Percentiles rank a stretch among this genome's conserved stretches.
These are phyloP conservation scores for Ips typographus DNA, from an alignment of 1,140 invertebrate genomes.

Conservation along the genomic window DNA sequence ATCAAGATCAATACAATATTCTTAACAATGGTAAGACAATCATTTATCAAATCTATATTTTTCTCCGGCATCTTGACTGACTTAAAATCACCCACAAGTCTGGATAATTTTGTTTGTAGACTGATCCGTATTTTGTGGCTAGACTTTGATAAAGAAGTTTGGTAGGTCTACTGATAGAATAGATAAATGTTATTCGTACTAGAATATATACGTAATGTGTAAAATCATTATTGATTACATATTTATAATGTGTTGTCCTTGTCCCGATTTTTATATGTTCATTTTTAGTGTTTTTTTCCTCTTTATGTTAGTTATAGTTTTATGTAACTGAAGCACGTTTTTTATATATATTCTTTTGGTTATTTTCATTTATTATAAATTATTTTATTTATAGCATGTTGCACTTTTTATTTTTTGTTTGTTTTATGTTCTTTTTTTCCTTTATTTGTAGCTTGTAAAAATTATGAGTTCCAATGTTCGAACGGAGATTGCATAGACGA, in stretches of 20 bases:
- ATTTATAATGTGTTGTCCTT: slow-evolving; percentile 12
- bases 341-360: not conserved
- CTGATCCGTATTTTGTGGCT: no score
- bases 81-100: no score
- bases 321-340: slow-evolving; percentile 28
- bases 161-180: no score
- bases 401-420: slow-evolving; percentile 25
- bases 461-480: slow-evolving; percentile 79
- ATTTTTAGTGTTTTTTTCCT: slow-evolving; percentile 7
- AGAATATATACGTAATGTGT: not conserved
- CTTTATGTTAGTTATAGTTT: slow-evolving; percentile 31
- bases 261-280: not conserved
- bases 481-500: slow-evolving; percentile 69
- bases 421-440: slow-evolving; percentile 37
- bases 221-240: not conserved
- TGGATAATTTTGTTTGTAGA: no score
- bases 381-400: slow-evolving; percentile 26
- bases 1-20: no score
- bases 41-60: no score
- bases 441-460: slow-evolving; percentile 59
- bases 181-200: not conserved
- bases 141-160: no score
- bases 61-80: no score
- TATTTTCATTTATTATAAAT: slow-evolving; percentile 13
- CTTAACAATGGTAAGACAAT: no score